Percentiles rank a stretch among this genome's conserved stretches.
Conservation (phyloP, 2,113 vertebrate species). For the Nothobranchius furzeri region DNA sequence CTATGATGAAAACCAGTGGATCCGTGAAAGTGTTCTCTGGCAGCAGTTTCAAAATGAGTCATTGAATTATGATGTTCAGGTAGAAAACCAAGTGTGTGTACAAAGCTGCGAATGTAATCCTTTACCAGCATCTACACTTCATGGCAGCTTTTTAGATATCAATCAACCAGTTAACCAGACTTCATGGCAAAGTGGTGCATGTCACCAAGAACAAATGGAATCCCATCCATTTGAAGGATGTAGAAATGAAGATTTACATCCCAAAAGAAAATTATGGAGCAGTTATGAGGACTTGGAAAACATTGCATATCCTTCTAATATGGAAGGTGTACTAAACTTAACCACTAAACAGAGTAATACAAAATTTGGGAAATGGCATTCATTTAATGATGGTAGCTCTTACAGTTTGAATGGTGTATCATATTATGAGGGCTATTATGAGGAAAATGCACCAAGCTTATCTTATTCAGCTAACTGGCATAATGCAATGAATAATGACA, state of each 20-base stretch:
- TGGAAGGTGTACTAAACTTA: constrained; percentile 74
- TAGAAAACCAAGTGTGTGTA: constrained; percentile 40
- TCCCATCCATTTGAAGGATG: constrained; percentile 28
- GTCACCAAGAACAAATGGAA: constrained; percentile 41
- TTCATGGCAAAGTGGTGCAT: constrained; percentile 42
- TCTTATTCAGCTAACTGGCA: constrained; percentile 77
- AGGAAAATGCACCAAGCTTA: constrained; percentile 80
- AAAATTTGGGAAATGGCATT: constrained; percentile 63
- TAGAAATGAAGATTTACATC: constrained; percentile 38
- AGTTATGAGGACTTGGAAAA: constrained; percentile 67
- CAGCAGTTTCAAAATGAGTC: constrained; percentile 74
- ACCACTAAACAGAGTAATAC: constrained; percentile 65
- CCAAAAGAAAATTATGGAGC: constrained; percentile 62
- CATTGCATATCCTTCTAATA: constrained; percentile 28
- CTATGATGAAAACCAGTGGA: constrained; percentile 75
- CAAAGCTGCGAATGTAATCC: constrained; percentile 33
- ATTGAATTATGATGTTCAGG: constrained; percentile 43
- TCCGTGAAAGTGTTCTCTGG: constrained; percentile 73
- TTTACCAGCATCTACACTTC: constrained; percentile 31
- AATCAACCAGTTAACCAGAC: constrained; percentile 39
- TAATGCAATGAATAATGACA: constrained; percentile 64
- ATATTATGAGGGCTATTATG: constrained; percentile 84
- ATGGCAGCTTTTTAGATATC: constrained; percentile 40
- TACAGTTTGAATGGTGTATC: constrained; percentile 80
- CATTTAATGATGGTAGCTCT: constrained; percentile 74